Evolutionary conservation across 2,797 vertebrate species (phyloP).

Genomic region (Liparis tanakae): DNA sequence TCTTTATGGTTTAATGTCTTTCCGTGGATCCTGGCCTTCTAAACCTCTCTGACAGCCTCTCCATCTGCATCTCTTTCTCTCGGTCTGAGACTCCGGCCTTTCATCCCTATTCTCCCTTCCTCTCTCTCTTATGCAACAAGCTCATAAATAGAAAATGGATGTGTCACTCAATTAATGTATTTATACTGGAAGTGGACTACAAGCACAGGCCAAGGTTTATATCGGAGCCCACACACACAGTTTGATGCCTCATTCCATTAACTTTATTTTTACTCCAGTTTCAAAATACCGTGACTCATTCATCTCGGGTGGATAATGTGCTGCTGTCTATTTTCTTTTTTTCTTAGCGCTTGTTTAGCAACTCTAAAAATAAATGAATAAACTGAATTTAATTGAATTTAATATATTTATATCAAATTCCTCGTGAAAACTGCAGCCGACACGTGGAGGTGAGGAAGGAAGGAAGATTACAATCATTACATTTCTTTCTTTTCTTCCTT

Average conservation of each 20-base stretch:
- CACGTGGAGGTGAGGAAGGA: conserved; percentile 38
- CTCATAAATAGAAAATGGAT: conserved; percentile 70
- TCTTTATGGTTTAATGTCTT: conserved; percentile 8
- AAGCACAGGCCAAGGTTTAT: conserved; percentile 45
- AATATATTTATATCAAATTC: conserved; percentile 12
- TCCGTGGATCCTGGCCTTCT: not conserved
- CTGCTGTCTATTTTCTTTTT: conserved; percentile 9
- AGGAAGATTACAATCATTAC: conserved; percentile 10
- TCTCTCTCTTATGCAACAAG: conserved; percentile 63
- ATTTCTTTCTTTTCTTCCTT: conserved; percentile 32
- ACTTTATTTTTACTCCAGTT: conserved; percentile 55
- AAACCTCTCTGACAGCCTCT: conserved; percentile 7
- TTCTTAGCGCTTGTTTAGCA: conserved; percentile 32
- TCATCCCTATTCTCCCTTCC: conserved; percentile 21
- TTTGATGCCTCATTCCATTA: conserved; percentile 63
- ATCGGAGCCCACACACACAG: conserved; percentile 52
- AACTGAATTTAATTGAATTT: conserved; percentile 3
- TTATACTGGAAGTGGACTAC: conserved; percentile 64
- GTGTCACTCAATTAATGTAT: conserved; percentile 70
- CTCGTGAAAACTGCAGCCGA: conserved; percentile 3
- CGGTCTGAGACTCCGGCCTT: conserved; percentile 37
- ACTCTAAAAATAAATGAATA: conserved; percentile 13
- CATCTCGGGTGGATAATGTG: conserved; percentile 45
- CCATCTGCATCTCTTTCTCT: conserved; percentile 18
- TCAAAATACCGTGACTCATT: conserved; percentile 65